phyloP scores from a whole-genome alignment of 2,113 vertebrate genomes.

The Pontoporia blainvillei region DNA sequence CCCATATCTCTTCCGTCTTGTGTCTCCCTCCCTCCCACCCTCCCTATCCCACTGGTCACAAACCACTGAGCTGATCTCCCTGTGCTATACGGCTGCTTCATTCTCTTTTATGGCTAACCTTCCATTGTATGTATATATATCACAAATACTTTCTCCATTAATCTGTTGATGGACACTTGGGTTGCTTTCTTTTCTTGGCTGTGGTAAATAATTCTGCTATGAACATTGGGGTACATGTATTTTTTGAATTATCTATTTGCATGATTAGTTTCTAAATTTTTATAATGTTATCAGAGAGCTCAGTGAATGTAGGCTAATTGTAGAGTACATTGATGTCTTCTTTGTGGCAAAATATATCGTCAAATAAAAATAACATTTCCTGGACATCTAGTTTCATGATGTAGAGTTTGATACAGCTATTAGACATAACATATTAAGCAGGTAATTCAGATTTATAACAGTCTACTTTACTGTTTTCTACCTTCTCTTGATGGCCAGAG shows the following conservation, averaged over 20 bases:
- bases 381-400: neutral
- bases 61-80: too few relatives aligned
- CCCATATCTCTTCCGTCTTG: too few relatives aligned
- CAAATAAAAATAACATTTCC: neutral
- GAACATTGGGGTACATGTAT: too few relatives aligned
- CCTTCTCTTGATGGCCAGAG: neutral
- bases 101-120: too few relatives aligned
- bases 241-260: neutral
- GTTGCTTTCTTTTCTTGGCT: too few relatives aligned
- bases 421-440: neutral
- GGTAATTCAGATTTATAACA: neutral
- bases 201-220: too few relatives aligned
- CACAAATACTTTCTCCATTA: too few relatives aligned
- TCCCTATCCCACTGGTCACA: too few relatives aligned
- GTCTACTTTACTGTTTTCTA: neutral
- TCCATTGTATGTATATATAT: too few relatives aligned
- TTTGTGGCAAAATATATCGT: neutral
- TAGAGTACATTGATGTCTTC: neutral
- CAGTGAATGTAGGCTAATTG: neutral
- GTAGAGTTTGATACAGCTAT: neutral
- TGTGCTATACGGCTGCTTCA: too few relatives aligned
- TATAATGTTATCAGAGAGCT: neutral
- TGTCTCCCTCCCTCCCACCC: too few relatives aligned
- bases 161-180: too few relatives aligned
- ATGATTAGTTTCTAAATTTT: neutral